Base-by-base conservation (phyloP, 92 coral and sea anemone species). In the Epizoanthus ramosus region DNA sequence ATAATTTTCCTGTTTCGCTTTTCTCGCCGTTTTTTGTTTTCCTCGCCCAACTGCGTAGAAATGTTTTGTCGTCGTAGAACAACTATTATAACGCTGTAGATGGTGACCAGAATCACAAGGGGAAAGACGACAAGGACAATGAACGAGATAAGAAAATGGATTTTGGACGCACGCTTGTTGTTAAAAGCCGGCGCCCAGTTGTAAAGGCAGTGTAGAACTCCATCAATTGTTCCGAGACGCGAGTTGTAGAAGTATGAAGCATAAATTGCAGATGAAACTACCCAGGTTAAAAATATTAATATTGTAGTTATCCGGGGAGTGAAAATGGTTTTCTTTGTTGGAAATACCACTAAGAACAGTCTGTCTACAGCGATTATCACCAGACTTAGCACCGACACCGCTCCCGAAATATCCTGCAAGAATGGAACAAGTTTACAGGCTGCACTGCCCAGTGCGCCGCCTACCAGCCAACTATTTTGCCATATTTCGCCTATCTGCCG, bases 371-470 rank as follows among this genome's bases (percentile, higher is more conserved):
- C 82, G 17, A 77, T 63, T 61, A 61, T 61, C 33, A 77, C 25
- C 15, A 77, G 71, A 61, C 82, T 77, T 6, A 77, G 58, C 35
- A 77, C 82, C 43, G 82, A 77, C 9, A 77, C 82, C 45, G 82
- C 82, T 2, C 82, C 71, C 19, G 82, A 77, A 43, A 77, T 61
- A 31, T 77, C 82, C 59, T 77, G 82, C 14, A 22, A 37, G 41
- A 77, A 77, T 18, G 82, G 82, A 41, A 77, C 58, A 4, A 77
- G 54, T n/a, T 77, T 77, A 4, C 82, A 77, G 0, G 61, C 41
- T 4, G 58, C 82, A 6, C 33, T 63, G 25, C 82, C 82, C 3
- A 77, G 8, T 17, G 21, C 16, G 17, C 82, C 82, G 2, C 61
- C 59, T 60, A 59, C 14, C 41, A 61, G 71, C 82, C 82, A 61